Conservation (phyloP, 2,113 vertebrate species). For the Charina bottae region DNA sequence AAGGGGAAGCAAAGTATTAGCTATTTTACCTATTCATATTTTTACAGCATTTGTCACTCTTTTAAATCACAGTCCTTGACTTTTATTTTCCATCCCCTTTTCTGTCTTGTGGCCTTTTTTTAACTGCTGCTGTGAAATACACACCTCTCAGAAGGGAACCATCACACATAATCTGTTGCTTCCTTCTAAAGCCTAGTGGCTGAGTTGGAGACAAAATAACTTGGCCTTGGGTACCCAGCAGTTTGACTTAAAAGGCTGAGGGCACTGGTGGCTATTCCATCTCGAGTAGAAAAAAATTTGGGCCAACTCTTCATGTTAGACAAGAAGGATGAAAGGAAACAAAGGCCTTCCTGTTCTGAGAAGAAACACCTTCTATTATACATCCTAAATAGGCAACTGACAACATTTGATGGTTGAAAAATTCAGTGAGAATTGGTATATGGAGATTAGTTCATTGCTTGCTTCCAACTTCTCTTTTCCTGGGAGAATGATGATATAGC, state of each 20-base stretch:
- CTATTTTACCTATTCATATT: too few species aligned
- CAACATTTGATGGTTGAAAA: constrained; percentile 22
- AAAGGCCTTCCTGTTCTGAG: constrained; percentile 39
- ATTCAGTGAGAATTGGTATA: constrained; percentile 48
- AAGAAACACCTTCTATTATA: constrained; percentile 55
- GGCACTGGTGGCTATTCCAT: neutral
- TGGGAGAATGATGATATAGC: constrained; percentile 20
- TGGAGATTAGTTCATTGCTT: constrained; percentile 54
- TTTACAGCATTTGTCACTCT: constrained; percentile 63
- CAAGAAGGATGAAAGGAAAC: constrained; percentile 31
- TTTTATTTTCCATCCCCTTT: neutral
- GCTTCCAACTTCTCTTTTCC: constrained; percentile 28
- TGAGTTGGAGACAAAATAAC: constrained; percentile 57
- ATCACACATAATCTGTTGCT: constrained; percentile 51
- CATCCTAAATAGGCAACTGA: constrained; percentile 42
- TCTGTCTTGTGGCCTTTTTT: constrained; percentile 50
- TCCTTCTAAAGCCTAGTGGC: constrained; percentile 56
- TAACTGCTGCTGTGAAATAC: constrained; percentile 68
- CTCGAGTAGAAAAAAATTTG: neutral
- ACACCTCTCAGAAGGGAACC: constrained; percentile 69
- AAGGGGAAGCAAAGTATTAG: too few species aligned
- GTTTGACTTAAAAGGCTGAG: neutral
- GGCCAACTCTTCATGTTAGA: constrained; percentile 6
- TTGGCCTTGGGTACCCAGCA: neutral
- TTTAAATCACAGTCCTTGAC: constrained; percentile 61